Base-by-base conservation (phyloP, 2,797 vertebrate genomes). In the Fistularia tabacaria region DNA sequence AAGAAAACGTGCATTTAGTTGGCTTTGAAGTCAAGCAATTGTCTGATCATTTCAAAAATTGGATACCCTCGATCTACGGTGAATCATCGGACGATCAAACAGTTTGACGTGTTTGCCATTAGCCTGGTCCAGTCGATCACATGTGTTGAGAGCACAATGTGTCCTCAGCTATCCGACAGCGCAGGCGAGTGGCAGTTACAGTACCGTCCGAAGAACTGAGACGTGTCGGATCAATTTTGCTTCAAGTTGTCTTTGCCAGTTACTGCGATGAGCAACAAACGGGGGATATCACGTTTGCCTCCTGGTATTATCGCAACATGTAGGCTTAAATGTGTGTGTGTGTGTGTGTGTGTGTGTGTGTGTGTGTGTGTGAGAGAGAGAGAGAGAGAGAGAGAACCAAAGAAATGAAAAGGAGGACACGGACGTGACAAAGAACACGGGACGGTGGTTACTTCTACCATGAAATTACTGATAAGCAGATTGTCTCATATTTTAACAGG, bases 101-200 rank as follows among this genome's bases (percentile, higher is more conserved):
- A 25, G 25, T 25, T n/a, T 25, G 5, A 50, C 44, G 49, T 10
- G 44, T 59, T 50, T 12, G 63, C 60, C 36, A 50, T 48, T 59
- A 42, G 41, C 47, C 55, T 12, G 50, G 45, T 46, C 54, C 45
- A 41, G 57, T 42, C 5, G 44, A 77, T 72, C 69, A 69, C 80
- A 77, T 81, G 67, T 74, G 73, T 38, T 39, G 49, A 62, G 65
- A 65, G 77, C 80, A 80, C 58, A 0, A 59, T 79, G 79, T 80
- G 72, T 62, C 64, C 47, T 49, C 59, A 13, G 41, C 54, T 43
- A 36, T 49, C 62, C 46, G 54, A 40, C 44, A 46, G 62, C 61
- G 38, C 47, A 12, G 48, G 9, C 9, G 1, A 13, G 25, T 25
- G 9, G 36, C 46, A 42, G 3, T 14, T 42, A 58, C 61, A 60